Conservation (phyloP, 2,888 invertebrate genomes). For the Tinea trinotella region DNA sequence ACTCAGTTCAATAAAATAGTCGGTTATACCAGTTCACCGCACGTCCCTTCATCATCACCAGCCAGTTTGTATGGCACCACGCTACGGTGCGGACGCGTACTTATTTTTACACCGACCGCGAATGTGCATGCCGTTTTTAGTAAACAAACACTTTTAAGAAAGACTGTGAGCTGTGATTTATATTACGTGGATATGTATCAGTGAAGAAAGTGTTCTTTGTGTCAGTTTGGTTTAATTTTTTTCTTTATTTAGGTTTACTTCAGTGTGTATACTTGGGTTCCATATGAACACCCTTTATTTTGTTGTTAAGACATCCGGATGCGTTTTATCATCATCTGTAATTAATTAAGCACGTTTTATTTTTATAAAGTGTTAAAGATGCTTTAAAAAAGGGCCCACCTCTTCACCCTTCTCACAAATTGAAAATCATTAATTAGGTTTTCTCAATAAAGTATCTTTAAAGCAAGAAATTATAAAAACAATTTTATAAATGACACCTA, state of each 20-base stretch:
- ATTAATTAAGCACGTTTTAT: constrained; percentile 4
- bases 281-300: constrained; percentile 25
- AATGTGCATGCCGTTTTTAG: constrained; percentile 13
- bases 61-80: background rate
- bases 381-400: too few species aligned
- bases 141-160: constrained; percentile 16
- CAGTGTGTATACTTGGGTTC: background rate
- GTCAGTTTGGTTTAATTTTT: too few species aligned
- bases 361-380: background rate
- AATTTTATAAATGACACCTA: too few species aligned
- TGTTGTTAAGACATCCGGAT: constrained; percentile 65
- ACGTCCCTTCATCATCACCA: constrained; percentile 6
- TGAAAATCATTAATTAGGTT: too few species aligned
- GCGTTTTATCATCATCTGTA: constrained; percentile 18
- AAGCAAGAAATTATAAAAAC: too few species aligned
- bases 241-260: background rate
- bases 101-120: background rate
- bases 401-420: too few species aligned
- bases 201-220: constrained; percentile 16
- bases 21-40: constrained; percentile 6
- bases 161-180: constrained; percentile 3
- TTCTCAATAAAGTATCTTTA: too few species aligned
- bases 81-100: background rate
- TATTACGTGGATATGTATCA: constrained; percentile 11
- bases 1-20: constrained; percentile 13